Base-by-base conservation (phyloP, 2,797 vertebrate species). In the Cyclura pinguis region DNA sequence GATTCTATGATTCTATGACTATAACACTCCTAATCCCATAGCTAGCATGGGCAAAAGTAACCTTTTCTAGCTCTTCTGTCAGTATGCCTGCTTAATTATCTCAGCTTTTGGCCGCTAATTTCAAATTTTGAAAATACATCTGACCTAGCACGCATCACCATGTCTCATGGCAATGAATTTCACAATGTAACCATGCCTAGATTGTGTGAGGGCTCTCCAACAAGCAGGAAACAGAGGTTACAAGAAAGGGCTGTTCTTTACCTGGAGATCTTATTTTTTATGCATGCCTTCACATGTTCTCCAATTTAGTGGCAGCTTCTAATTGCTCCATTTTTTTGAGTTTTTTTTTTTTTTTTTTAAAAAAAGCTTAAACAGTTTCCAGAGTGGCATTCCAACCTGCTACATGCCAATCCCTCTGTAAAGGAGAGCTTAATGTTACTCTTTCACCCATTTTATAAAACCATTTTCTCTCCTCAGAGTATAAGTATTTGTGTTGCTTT, bases 401-500 rank as follows among this genome's bases (percentile, higher is more conserved):
- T 77, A 83, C 35, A 86, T 55, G 92, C 13, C 76, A 96, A 80
- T 72, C 59, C 93, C 78, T 93, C 90, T 89, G 88, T 93, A 92
- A 95, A 93, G 77, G 88, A 92, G 94, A 83, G 27, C 38, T 55
- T 29, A 8, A 67, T 29, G 89, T 87, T 47, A 50, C 24, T 74
- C 85, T 10, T 89, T 73, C 85, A 47, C 80, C 0, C 24, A 64
- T 81, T 55, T 86, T 50, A 80, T 81, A 47, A 84, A 91, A 18
- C 90, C 32, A 74, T 0, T 69, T 89, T 55, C 52, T 38, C 14
- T 89, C 92, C 82, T 0, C 32, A 0, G 35, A 80, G 0, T 12
- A 84, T 2, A 0, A 18, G 67, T 89, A 62, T 85, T 69, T 59
- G 42, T 50, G 27, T 74, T 10, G 16, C 14, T 72, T 9, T 1